A percentile compares a stretch with the other conserved stretches of the same genome.
These are phyloP conservation scores for Aplidium turbinatum DNA, from an alignment of 23 tunicate genomes.

Conservation along the genomic window DNA sequence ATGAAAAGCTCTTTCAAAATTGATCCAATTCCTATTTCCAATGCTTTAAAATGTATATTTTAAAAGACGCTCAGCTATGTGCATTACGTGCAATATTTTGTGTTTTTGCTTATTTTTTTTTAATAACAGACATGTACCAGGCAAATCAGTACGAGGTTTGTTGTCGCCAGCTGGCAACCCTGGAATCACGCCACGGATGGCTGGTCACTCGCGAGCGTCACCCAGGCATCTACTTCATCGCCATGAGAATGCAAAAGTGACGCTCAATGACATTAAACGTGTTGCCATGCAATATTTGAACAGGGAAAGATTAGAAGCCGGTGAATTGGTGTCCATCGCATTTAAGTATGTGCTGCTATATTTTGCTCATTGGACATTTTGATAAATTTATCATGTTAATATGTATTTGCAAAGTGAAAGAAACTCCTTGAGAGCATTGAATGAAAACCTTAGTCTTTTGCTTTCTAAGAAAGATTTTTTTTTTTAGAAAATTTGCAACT, in stretches of 20 bases:
- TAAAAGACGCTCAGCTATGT: neutral
- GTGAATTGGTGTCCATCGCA: slow-evolving; percentile 15
- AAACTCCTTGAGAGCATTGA: no score
- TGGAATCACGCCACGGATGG: slow-evolving; percentile 5
- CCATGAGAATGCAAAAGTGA: slow-evolving; percentile 40
- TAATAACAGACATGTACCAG: neutral
- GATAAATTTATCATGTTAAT: no score
- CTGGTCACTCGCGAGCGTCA: slow-evolving; percentile 46
- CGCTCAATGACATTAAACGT: slow-evolving; percentile 58
- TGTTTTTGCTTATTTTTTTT: no score
- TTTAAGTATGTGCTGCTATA: slow-evolving; percentile 26
- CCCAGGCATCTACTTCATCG: slow-evolving; percentile 43
- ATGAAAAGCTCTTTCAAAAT: no score
- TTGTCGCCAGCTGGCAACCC: slow-evolving; percentile 31
- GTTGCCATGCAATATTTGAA: slow-evolving; percentile 53
- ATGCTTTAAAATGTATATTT: no score
- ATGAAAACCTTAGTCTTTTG: neutral
- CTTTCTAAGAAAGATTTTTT: no score
- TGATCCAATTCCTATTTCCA: no score
- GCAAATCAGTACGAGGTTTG: slow-evolving; percentile 12
- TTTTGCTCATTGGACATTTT: neutral
- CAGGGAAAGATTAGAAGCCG: slow-evolving; percentile 28
- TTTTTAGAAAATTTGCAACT: no score
- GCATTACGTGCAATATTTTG: neutral
- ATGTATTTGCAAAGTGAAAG: no score